These are phyloP conservation scores for Paraplagusia blochii DNA, from an alignment of 2,113 vertebrate species.

Conservation along the genomic window DNA sequence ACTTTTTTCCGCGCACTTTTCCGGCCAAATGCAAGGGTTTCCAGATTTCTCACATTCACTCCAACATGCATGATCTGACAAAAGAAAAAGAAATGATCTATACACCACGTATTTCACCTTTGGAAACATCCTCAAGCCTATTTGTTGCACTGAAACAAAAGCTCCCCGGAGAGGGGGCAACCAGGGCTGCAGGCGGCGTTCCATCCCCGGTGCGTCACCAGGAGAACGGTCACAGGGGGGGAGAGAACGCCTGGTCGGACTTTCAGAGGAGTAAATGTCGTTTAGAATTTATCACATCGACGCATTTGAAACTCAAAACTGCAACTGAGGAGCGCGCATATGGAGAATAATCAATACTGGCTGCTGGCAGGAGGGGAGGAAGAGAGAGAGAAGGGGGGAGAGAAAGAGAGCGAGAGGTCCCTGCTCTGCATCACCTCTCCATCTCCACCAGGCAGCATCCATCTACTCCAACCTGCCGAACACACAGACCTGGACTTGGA, in stretches of 20 bases:
- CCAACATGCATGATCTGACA: not conserved
- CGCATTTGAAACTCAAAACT: not conserved
- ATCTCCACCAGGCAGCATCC: not conserved
- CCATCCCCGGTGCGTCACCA: conserved; percentile 49
- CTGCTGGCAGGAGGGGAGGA: not conserved
- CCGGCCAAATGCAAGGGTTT: conserved; percentile 14
- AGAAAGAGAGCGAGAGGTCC: not conserved
- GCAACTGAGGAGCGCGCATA: not conserved
- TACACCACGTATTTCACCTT: not conserved
- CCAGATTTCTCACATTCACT: not conserved
- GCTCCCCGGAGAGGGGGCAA: conserved; percentile 14
- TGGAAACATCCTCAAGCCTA: not conserved
- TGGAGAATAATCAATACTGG: too few species aligned
- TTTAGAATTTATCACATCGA: not conserved
- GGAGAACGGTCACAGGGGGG: conserved; percentile 18
- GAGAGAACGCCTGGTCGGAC: not conserved
- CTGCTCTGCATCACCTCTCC: not conserved
- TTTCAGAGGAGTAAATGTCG: not conserved
- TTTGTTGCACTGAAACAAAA: conserved; percentile 36
- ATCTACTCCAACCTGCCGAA: not conserved
- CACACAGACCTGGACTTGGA: not conserved
- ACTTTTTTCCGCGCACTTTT: conserved; percentile 13
- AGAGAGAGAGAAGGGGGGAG: too few species aligned
- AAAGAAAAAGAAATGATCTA: too few species aligned
- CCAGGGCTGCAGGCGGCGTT: conserved; percentile 9